phyloP scores from a whole-genome alignment of 2,797 vertebrate species.

The Enteromius radiatus region DNA sequence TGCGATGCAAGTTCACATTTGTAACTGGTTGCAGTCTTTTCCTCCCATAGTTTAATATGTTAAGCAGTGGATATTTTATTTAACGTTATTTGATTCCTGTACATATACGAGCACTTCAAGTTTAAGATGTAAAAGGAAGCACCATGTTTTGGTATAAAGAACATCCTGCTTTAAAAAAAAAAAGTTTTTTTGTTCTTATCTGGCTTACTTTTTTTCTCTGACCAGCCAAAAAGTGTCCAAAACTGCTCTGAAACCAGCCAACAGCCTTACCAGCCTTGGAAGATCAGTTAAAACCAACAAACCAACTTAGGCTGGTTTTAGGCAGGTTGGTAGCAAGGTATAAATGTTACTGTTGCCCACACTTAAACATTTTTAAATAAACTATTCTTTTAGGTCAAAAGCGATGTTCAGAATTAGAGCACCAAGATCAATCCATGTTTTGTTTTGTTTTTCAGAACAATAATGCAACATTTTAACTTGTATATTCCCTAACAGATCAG shows the following conservation, averaged over 20 bases:
- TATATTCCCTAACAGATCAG: not conserved
- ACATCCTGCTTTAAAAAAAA: not conserved
- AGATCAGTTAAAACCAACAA: not conserved
- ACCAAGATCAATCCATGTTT: not conserved
- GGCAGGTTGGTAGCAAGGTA: not conserved
- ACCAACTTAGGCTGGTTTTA: not conserved
- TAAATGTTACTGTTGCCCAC: not conserved
- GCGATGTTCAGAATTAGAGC: not conserved
- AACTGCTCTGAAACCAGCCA: not conserved
- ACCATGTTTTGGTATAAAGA: not conserved
- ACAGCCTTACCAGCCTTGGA: not conserved
- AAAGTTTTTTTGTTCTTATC: not conserved
- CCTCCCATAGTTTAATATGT: not conserved
- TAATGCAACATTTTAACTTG: slow-evolving; percentile 18
- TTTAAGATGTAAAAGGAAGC: not conserved
- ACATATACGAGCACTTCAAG: not conserved
- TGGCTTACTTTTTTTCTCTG: not conserved
- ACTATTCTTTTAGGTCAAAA: not conserved
- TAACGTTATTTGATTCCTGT: not conserved
- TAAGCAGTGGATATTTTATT: not conserved
- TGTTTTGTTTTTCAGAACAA: not conserved
- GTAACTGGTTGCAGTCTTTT: not conserved
- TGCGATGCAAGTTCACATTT: not conserved
- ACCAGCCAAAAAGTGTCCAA: not conserved
- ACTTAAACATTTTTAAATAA: not conserved